Conservation (phyloP, 2,113 vertebrate genomes). For the Stigmatopora nigra region DNA sequence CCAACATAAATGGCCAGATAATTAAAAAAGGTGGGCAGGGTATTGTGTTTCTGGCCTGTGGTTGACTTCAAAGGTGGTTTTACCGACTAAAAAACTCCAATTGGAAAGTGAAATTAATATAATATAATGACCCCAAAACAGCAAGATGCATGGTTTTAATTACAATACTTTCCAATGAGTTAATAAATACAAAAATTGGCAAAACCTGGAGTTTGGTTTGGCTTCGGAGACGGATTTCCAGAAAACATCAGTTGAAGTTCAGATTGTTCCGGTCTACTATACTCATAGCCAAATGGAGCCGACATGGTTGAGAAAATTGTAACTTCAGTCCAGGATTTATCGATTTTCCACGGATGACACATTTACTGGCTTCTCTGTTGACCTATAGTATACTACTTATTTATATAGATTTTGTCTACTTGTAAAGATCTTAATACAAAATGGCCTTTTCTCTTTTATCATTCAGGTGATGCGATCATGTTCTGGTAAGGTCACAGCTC, state of each 20-base stretch:
- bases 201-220: background rate
- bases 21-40: background rate
- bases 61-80: too few species aligned
- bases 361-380: too few species aligned
- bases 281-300: too few species aligned
- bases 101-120: too few species aligned
- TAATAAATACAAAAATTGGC: background rate
- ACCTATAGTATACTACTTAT: background rate
- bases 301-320: too few species aligned
- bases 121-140: too few species aligned
- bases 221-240: background rate
- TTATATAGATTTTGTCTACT: background rate
- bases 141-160: too few species aligned
- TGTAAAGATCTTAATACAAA: background rate
- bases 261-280: too few species aligned
- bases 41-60: background rate
- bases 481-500: background rate
- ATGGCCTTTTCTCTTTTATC: background rate
- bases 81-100: too few species aligned
- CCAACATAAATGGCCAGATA: background rate
- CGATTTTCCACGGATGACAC: too few species aligned
- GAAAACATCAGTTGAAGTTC: too few species aligned
- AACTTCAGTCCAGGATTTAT: background rate
- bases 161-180: background rate
- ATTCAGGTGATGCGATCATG: background rate